These are phyloP conservation scores for Dasyprocta punctata DNA, from an alignment of 2,113 vertebrate genomes.

Conservation along the genomic window DNA sequence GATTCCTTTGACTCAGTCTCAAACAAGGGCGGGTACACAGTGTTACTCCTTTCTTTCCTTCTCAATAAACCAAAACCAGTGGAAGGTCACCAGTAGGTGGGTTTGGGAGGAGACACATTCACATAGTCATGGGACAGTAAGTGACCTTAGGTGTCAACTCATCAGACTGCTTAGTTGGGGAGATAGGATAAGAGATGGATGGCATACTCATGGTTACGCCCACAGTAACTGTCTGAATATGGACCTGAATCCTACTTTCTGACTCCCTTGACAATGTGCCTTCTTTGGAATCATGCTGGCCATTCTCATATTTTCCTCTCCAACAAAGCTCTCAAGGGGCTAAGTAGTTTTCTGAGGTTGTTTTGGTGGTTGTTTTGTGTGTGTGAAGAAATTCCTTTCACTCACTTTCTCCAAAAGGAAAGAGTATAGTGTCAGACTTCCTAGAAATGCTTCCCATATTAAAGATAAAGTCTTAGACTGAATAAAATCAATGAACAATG, in stretches of 20 bases:
- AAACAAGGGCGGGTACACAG: slow-evolving; percentile 3
- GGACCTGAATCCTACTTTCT: not conserved
- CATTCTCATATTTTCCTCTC: not conserved
- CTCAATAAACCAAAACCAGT: not conserved
- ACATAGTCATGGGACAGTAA: not conserved
- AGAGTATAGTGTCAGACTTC: not conserved
- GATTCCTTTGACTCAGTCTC: slow-evolving; percentile 59
- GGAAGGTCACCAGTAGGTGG: not conserved
- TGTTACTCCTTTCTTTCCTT: not conserved
- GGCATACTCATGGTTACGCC: not conserved
- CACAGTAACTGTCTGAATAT: not conserved
- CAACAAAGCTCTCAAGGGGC: not conserved
- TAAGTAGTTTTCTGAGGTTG: not conserved
- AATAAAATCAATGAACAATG: slow-evolving; percentile 33
- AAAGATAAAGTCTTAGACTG: slow-evolving; percentile 37
- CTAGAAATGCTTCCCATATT: not conserved
- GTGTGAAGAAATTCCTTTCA: not conserved
- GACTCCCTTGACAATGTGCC: rapidly evolving
- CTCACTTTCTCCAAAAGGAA: not conserved
- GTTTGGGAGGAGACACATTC: not conserved
- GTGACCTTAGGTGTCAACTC: not conserved
- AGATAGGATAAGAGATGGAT: not conserved
- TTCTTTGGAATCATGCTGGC: not conserved
- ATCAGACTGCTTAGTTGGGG: not conserved
- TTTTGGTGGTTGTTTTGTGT: not conserved